These are phyloP conservation scores for Girardia tigrina DNA, from an alignment of 2,888 invertebrate genomes.

Conservation along the genomic window DNA sequence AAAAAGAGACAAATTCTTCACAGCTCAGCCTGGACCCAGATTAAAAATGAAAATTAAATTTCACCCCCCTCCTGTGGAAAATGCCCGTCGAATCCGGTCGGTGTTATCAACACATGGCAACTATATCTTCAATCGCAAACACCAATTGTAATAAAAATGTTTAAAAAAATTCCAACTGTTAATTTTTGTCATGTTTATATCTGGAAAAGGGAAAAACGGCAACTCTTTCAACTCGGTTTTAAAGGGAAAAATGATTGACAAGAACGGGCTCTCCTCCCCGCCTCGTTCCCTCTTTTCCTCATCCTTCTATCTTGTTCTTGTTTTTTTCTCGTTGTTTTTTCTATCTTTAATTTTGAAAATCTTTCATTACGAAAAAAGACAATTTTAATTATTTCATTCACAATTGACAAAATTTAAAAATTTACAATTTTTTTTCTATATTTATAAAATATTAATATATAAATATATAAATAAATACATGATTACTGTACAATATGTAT, in stretches of 20 bases:
- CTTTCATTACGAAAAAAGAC: background rate
- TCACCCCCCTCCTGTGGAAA: no score
- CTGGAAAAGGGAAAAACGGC: background rate
- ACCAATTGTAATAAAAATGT: slow-evolving; percentile 23
- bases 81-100: background rate
- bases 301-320: no score
- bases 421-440: no score
- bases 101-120: slow-evolving; percentile 23
- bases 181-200: slow-evolving; percentile 11
- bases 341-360: background rate
- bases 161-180: slow-evolving; percentile 20
- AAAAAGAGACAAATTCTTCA: no score
- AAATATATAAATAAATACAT: background rate
- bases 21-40: background rate
- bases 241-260: slow-evolving; percentile 14
- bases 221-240: slow-evolving; percentile 20
- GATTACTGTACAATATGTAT: background rate
- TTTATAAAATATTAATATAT: no score
- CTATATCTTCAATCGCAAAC: slow-evolving; percentile 23
- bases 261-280: no score
- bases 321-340: no score
- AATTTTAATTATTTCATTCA: slow-evolving; percentile 18
- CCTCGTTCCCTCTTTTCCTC: no score
- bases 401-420: background rate
- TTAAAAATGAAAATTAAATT: background rate